Base-by-base conservation (phyloP, 2,113 vertebrate species). In the Sciurus niger region DNA sequence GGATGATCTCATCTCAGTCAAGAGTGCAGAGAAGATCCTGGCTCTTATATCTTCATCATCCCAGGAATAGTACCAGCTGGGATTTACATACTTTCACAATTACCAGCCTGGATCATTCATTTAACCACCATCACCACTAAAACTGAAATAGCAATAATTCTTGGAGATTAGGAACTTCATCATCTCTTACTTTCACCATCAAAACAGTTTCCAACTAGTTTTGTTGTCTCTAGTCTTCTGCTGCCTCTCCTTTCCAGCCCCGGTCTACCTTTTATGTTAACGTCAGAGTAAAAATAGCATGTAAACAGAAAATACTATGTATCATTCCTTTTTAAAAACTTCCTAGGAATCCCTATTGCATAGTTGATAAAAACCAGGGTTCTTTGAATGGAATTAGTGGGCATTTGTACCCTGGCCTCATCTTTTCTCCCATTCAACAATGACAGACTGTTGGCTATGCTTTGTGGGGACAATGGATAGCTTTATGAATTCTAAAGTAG, bases 1-100 rank as follows among this genome's bases (percentile, higher is more conserved):
- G 79, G 74, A 63, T 95, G 92, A 96, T 93, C 89, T 87, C 92
- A 87, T 70, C 95, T 96, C 92, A 79, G 79, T 68, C 73, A 89
- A 72, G 91, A 90, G 86, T 20, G 5, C 43, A 63, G 86, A 96
- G 90, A 82, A 84, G 86, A 84, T 24, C 4, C 40, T 78, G 60
- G 89, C 63, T 89, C 30, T 86, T 88, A 68, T 58, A 68, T 94
- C 86, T 91, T 58, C 63, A 96, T 95, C 78, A 68, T 48, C 22
- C 60, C 22, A 90, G 80, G 34, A 32, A 84, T 46, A 74, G 32
- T 22, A 63, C 24, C 72, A 82, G 72, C 63, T 76, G 30, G 72
- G 63, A 90, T 76, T 93, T 79, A 48, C 32, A 13, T 53, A 80
- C 43, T 82, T 93, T 94, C 94, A 96, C 60, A 85, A 86, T 79